Evolutionary conservation across 2,888 invertebrate species (phyloP).

Genomic region (Miltochrista miniata): DNA sequence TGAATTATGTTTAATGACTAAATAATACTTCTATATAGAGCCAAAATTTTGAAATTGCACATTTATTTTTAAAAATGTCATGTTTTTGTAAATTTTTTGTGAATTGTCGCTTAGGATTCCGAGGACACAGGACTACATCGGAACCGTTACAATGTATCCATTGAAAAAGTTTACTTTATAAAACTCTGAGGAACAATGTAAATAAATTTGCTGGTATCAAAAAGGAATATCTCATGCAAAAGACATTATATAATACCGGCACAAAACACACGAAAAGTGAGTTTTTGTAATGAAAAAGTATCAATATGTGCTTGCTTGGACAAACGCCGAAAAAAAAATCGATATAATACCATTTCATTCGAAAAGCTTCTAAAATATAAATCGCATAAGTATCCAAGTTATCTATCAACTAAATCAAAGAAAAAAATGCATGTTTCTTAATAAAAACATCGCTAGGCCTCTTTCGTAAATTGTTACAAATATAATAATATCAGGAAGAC

Average conservation of each 20-base stretch:
- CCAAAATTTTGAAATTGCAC: too few species aligned
- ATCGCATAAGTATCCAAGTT: constrained; percentile 39
- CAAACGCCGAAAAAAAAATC: constrained; percentile 36
- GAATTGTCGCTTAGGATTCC: constrained; percentile 4
- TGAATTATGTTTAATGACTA: too few species aligned
- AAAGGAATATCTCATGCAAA: constrained; percentile 7
- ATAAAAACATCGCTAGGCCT: constrained; percentile 54
- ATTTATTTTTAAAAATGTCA: too few species aligned
- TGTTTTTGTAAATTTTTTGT: too few species aligned
- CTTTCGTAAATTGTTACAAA: constrained; percentile 52
- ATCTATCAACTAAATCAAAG: constrained; percentile 46
- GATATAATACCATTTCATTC: constrained; percentile 42
- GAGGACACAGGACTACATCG: constrained; percentile 19
- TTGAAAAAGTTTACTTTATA: constrained; percentile 11
- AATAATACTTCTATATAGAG: too few species aligned
- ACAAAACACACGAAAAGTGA: constrained; percentile 4
- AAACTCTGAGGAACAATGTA: constrained; percentile 13
- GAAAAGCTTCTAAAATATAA: constrained; percentile 40
- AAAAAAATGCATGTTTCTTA: constrained; percentile 55
- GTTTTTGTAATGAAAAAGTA: constrained; percentile 17
- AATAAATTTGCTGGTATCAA: constrained; percentile 10
- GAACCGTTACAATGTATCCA: constrained; percentile 14
- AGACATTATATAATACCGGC: constrained; percentile 8
- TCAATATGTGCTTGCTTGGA: constrained; percentile 36
- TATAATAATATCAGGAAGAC: constrained; percentile 55